Base-by-base conservation (phyloP, 2,888 invertebrate genomes). In the Harmothoe impar region DNA sequence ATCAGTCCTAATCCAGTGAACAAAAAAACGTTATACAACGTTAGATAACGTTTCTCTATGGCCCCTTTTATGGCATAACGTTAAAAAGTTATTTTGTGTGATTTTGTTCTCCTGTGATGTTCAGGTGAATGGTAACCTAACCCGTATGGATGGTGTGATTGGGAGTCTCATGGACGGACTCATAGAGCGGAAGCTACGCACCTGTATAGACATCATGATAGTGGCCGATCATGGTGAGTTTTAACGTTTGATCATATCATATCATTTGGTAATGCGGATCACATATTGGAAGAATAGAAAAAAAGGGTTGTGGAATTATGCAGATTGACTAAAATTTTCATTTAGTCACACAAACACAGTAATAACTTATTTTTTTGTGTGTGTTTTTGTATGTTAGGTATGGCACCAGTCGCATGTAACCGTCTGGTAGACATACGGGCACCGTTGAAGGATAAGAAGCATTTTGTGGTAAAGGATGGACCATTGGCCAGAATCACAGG, bases 191-290 rank as follows among this genome's bases (percentile, higher is more conserved):
- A 91, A 92, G 10, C 92, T 95, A 10, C 93, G 94, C n/a, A 92
- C 94, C 81, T 95, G 95, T 92, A 92, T 94, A 78, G 95, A 95
- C 92, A 93, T 95, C 52, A 93, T 95, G 29, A 90, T 95, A 43
- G 90, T 94, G 10, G 94, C 95, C 54, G 95, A 95, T 91, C 95
- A 95, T 91, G 95, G 95, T 94, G 93, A 92, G 92, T 86, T 86
- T 23, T 31, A 10, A 7, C n/a, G 31, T 3, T 29, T 29, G 25
- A 10, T 77, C 31, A 29, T 1, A 77, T 77, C 10, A 23, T 62
- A 62, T 62, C 25, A 5, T 25, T 23, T 62, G 62, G n/a, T 62
- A 62, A 62, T n/a, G 10, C 5, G 3, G 25, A 62, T 25, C 15
- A 25, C 1, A 25, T 62, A 25, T 23, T 17, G 15, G 25, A 62